Base-by-base conservation (phyloP, 2,888 invertebrate species). In the Nysson spinosus region DNA sequence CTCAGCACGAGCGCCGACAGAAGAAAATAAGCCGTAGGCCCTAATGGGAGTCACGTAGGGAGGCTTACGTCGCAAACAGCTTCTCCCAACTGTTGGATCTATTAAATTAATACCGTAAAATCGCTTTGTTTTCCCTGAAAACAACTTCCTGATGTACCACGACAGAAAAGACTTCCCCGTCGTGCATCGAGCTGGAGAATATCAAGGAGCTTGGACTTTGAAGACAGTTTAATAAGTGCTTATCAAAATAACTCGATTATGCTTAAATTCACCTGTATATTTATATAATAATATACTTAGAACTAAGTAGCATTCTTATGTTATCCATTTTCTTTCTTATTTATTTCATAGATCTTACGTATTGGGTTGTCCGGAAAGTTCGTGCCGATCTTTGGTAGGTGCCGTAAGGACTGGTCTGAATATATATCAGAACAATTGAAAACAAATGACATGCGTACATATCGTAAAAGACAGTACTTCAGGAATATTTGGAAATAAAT, bases 31-130 rank as follows among this genome's bases (percentile, higher is more conserved):
- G 83, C 83, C 77, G 77, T 68, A 74, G 73, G 72, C 70, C 69
- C 70, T 72, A 71, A 58, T 75, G 75, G 73, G 79, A 83, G 83
- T 84, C 85, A 85, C 85, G 85, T 78, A 85, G 79, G 61, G 75
- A 74, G 76, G 80, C 80, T 83, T 82, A 81, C 66, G 54, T 72
- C 60, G 73, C 71, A 77, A 80, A 78, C 81, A 83, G 75, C 67
- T 71, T 57, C 61, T 37, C 47, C 35, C 68, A 49, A 56, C 42
- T 51, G 37, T 54, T 54, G 64, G 56, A 72, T 70, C 77, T 79
- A 75, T 80, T 81, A 80, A 81, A 79, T 81, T 80, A 77, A 79
- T 75, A 52, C 69, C 60, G 52, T 43, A 42, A 69, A 74, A 81
- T 76, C 69, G 58, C 74, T 69, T 56, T 68, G 73, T 75, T 78